These are phyloP conservation scores for Danio aesculapii DNA, from an alignment of 2,797 vertebrate genomes.

Conservation along the genomic window DNA sequence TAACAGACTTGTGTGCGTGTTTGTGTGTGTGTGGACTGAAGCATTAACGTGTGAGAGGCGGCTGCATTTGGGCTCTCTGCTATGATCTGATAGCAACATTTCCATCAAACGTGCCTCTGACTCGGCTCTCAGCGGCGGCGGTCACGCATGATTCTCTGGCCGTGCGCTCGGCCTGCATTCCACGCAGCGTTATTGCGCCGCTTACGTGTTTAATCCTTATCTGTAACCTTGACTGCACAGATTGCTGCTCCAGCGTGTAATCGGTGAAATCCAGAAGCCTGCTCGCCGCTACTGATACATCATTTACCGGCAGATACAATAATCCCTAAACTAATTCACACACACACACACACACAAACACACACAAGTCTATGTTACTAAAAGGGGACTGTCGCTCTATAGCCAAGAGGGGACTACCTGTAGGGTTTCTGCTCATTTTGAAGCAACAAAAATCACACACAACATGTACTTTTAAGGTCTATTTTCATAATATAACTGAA, in stretches of 20 bases:
- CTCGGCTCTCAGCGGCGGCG: slow-evolving; percentile 1
- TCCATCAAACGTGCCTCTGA: slow-evolving; percentile 48
- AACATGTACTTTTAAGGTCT: no score
- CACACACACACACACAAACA: not conserved
- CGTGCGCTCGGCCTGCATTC: not conserved
- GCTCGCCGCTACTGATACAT: slow-evolving; percentile 32
- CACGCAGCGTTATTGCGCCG: slow-evolving; percentile 14
- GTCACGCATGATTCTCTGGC: slow-evolving; percentile 24
- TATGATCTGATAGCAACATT: slow-evolving; percentile 49
- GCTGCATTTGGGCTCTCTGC: not conserved
- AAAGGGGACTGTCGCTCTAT: no score
- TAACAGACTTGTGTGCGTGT: no score
- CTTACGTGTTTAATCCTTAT: slow-evolving; percentile 61
- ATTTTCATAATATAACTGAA: no score
- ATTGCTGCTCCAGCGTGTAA: slow-evolving; percentile 53
- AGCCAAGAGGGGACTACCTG: no score
- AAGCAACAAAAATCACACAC: no score
- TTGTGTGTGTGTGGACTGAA: slow-evolving; percentile 12
- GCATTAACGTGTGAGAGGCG: not conserved
- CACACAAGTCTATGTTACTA: not conserved
- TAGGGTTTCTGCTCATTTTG: no score
- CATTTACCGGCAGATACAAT: slow-evolving; percentile 50
- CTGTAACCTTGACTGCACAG: slow-evolving; percentile 62
- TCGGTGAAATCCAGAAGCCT: slow-evolving; percentile 54
- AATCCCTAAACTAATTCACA: slow-evolving; percentile 47